These are phyloP conservation scores for Papilio dardanus DNA, from an alignment of 1,140 invertebrate species.

Conservation along the genomic window DNA sequence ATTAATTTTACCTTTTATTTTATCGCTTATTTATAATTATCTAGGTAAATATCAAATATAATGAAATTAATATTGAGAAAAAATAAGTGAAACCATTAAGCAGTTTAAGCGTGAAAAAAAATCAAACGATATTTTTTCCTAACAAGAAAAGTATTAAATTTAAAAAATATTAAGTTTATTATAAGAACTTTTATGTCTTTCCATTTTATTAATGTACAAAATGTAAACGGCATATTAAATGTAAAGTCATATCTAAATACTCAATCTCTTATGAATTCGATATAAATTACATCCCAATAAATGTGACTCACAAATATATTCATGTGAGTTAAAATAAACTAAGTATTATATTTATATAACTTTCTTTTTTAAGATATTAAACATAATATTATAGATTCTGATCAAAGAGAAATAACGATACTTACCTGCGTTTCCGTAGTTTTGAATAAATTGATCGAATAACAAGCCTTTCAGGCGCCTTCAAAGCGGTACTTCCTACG, in stretches of 20 bases:
- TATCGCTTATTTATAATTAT: background rate
- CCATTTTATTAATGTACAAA: background rate
- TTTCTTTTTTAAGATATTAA: background rate
- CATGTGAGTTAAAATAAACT: background rate
- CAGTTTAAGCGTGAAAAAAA: background rate
- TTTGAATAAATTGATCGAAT: conserved; percentile 16
- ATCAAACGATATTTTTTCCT: too few relatives aligned
- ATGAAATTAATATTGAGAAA: background rate
- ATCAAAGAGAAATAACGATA: background rate
- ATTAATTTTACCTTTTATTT: background rate
- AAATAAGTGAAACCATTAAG: background rate
- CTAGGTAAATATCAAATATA: background rate
- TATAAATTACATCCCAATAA: background rate
- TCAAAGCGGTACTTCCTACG: conserved; percentile 5
- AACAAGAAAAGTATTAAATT: background rate
- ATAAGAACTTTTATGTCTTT: background rate
- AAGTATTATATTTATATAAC: background rate
- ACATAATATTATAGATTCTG: background rate
- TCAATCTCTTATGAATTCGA: background rate
- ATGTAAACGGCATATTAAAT: background rate
- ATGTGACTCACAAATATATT: background rate
- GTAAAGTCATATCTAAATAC: conserved; percentile 10
- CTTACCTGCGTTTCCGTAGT: background rate
- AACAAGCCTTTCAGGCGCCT: conserved; percentile 21
- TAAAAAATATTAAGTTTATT: background rate